These are phyloP conservation scores for Drosophila flavopinicola DNA, from an alignment of 2,888 invertebrate genomes.

Conservation along the genomic window DNA sequence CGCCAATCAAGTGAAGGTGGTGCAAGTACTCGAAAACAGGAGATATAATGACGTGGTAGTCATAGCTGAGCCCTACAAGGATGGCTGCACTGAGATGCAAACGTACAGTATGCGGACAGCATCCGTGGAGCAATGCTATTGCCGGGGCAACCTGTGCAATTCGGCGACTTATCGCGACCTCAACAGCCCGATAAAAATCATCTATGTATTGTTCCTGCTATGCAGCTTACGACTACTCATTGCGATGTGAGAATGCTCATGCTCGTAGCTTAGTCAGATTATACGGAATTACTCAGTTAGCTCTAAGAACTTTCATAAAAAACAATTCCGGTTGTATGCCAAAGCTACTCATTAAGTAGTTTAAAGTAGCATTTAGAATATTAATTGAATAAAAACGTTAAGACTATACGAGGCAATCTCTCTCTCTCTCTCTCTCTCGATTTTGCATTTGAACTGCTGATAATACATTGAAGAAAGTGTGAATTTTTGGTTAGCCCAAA, in stretches of 20 bases:
- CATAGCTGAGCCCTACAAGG: slow-evolving; percentile 37
- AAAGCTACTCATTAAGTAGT: slow-evolving; percentile 34
- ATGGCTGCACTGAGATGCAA: slow-evolving; percentile 26
- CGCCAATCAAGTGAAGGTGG: slow-evolving; percentile 35
- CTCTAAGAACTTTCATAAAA: slow-evolving; percentile 5
- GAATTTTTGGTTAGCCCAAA: slow-evolving; percentile 35
- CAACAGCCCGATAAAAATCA: slow-evolving; percentile 1
- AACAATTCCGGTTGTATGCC: slow-evolving; percentile 18
- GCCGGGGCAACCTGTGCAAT: slow-evolving; percentile 52
- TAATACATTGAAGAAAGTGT: slow-evolving; percentile 44
- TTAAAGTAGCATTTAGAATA: slow-evolving; percentile 36
- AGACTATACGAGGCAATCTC: background rate
- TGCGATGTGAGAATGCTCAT: slow-evolving; percentile 2
- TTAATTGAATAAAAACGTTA: slow-evolving; percentile 4
- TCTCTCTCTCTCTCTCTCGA: background rate
- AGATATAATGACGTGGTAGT: accelerated
- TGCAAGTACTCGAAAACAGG: accelerated
- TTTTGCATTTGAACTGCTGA: background rate
- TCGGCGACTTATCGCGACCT: slow-evolving; percentile 20
- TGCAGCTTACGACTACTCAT: slow-evolving; percentile 16
- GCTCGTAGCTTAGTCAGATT: slow-evolving; percentile 26
- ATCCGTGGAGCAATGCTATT: slow-evolving; percentile 31
- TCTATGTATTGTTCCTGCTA: slow-evolving; percentile 21
- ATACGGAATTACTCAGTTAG: slow-evolving; percentile 1
- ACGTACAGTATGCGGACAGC: background rate